Evolutionary conservation across 2,888 invertebrate species (phyloP).

Genomic region (Fissipunctia ypsillon): DNA sequence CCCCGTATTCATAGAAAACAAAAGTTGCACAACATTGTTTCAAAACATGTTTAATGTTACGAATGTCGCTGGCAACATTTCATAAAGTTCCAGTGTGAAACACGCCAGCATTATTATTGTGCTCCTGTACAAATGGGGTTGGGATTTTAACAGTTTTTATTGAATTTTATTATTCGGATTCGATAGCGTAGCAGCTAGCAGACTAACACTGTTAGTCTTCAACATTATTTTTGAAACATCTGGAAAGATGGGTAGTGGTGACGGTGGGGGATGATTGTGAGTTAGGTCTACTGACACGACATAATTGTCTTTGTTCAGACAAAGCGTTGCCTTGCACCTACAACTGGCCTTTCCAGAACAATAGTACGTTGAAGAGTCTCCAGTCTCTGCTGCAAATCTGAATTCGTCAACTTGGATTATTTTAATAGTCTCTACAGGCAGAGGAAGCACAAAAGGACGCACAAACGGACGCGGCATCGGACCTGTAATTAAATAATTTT

Average conservation of each 20-base stretch:
- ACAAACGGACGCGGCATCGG: background rate
- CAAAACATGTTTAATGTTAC: background rate
- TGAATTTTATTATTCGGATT: constrained; percentile 24
- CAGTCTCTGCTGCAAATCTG: constrained; percentile 8
- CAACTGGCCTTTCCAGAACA: constrained; percentile 30
- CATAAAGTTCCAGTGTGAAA: background rate
- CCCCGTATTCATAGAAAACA: background rate
- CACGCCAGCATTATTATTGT: background rate
- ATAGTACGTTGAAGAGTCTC: constrained; percentile 19
- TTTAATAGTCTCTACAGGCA: constrained; percentile 11
- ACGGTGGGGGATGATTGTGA: constrained; percentile 56
- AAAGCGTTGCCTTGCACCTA: constrained; percentile 37
- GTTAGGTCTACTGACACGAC: constrained; percentile 33
- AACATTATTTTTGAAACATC: constrained; percentile 22
- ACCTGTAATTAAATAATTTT: constrained; percentile 10
- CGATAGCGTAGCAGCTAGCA: constrained; percentile 14
- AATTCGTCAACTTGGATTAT: constrained; percentile 45
- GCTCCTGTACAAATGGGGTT: background rate
- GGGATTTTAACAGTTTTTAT: background rate
- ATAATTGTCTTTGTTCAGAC: constrained; percentile 33
- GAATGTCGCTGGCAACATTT: too few relatives aligned
- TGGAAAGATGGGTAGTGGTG: constrained; percentile 37
- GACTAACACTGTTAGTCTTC: constrained; percentile 35
- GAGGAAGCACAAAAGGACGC: background rate
- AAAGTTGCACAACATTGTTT: background rate